These are phyloP conservation scores for Notarius lentiginosus DNA, from an alignment of 2,113 vertebrate genomes.

Conservation along the genomic window DNA sequence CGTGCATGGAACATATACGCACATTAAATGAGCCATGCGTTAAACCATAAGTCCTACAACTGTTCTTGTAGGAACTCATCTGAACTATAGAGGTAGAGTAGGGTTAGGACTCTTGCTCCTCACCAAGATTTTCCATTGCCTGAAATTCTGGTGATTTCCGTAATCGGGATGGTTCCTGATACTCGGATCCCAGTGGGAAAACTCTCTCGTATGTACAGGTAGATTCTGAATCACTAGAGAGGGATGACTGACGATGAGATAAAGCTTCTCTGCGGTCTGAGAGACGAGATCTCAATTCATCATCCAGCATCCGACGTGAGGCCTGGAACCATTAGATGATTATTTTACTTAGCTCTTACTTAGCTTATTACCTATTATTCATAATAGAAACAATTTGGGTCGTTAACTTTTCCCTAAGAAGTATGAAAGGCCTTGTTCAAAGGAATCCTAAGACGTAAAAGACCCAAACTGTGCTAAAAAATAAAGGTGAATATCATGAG, in stretches of 20 bases:
- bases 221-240: constrained; percentile 83
- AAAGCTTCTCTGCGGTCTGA: constrained; percentile 88
- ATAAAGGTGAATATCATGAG: neutral
- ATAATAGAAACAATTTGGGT: neutral
- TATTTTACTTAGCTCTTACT: neutral
- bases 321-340: constrained; percentile 71
- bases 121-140: constrained; percentile 81
- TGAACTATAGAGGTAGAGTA: neutral
- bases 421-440: neutral
- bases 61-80: neutral
- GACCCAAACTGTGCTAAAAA: neutral
- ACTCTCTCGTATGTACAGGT: constrained; percentile 93
- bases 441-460: neutral
- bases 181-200: constrained; percentile 90
- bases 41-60: neutral
- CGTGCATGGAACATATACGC: neutral
- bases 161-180: constrained; percentile 91
- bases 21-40: neutral
- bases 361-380: neutral
- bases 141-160: constrained; percentile 87
- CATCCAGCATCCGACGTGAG: constrained; percentile 88
- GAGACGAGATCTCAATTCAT: constrained; percentile 90
- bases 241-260: constrained; percentile 83
- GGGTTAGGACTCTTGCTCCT: constrained; percentile 45
- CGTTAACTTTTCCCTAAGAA: neutral